A percentile compares a stretch with the other conserved stretches of the same genome.
Conservation (phyloP, 2,113 vertebrate genomes). For the human region DNA sequence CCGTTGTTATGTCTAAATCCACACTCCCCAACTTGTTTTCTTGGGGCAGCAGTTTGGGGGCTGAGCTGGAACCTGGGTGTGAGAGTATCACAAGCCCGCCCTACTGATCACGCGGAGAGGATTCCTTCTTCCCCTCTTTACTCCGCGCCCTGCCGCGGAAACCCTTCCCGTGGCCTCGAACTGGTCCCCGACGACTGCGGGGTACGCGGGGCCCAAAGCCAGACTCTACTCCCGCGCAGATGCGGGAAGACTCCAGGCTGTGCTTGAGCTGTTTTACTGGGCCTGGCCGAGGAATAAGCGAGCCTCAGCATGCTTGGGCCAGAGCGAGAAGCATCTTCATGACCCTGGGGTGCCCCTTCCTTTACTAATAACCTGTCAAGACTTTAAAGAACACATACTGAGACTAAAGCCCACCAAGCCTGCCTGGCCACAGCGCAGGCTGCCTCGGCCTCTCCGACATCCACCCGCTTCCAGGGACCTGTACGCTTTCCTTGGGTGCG, state of each 20-base stretch:
- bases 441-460: neutral
- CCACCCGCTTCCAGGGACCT: neutral
- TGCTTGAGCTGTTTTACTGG: slow-evolving; percentile 10
- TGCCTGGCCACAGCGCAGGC: neutral
- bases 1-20: neutral
- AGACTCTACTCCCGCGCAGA: neutral
- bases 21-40: neutral
- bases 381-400: slow-evolving; percentile 79
- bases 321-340: slow-evolving; percentile 75
- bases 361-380: slow-evolving; percentile 82
- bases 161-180: neutral
- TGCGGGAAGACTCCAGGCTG: neutral
- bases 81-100: neutral
- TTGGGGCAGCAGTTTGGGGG: neutral
- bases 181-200: neutral
- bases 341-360: slow-evolving; percentile 76
- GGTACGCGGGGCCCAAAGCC: neutral
- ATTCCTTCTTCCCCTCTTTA: neutral
- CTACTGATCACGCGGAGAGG: accelerated
- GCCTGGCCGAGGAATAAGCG: slow-evolving; percentile 23
- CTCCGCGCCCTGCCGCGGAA: neutral
- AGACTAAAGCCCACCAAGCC: slow-evolving; percentile 74
- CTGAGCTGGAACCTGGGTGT: neutral
- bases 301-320: neutral
- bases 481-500: neutral